Percentiles rank a stretch among this genome's conserved stretches.
phyloP scores from a whole-genome alignment of 2,888 invertebrate genomes.

The Acanthopleura granulata region DNA sequence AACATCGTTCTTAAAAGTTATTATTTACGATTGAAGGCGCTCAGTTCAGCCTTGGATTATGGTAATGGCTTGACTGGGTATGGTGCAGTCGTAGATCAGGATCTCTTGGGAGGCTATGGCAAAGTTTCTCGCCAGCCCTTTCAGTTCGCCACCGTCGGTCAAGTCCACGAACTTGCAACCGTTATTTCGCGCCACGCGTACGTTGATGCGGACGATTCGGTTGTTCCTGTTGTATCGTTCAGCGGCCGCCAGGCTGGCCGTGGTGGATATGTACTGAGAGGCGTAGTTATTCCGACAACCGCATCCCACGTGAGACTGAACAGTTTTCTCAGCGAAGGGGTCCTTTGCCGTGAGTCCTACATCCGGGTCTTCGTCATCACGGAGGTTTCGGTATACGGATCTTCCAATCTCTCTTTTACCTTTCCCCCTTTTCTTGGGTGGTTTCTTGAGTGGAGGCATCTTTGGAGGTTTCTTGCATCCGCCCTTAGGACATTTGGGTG shows the following conservation, averaged over 20 bases:
- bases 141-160: not conserved
- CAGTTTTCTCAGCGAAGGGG: not conserved
- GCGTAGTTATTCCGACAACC: not conserved
- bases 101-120: not conserved
- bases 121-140: not conserved
- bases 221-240: not conserved
- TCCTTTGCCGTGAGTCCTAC: constrained; percentile 1
- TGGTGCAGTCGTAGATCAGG: not conserved
- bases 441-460: not conserved
- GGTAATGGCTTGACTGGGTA: not conserved
- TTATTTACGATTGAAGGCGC: too few relatives aligned
- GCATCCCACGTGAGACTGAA: constrained; percentile 6
- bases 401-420: not conserved
- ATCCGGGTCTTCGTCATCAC: not conserved
- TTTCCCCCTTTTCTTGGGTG: not conserved
- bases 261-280: not conserved
- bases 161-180: not conserved
- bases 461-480: not conserved
- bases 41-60: not conserved
- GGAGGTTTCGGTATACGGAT: not conserved
- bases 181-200: not conserved
- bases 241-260: not conserved
- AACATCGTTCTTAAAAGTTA: not conserved
- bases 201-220: not conserved
- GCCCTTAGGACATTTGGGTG: not conserved